A percentile compares a stretch with the other conserved stretches of the same genome.
phyloP scores from a whole-genome alignment of 2,888 invertebrate species.

The Drosophila mercatorum region DNA sequence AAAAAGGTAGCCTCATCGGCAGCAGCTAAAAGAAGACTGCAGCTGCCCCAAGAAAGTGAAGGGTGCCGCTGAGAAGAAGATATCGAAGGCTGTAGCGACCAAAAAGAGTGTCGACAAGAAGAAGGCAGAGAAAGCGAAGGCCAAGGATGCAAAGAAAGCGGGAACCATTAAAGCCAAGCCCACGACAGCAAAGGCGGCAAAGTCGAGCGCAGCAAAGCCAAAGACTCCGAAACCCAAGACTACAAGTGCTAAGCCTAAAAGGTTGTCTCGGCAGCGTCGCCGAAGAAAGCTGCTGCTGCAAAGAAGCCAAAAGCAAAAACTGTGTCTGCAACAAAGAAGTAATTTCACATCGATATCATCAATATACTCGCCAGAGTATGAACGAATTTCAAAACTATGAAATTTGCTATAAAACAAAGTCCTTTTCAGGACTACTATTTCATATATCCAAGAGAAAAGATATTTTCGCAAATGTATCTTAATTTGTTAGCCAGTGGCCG shows the following conservation, averaged over 20 bases:
- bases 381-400: slow-evolving; percentile 6
- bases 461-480: no score
- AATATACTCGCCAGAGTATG: neutral
- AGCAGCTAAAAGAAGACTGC: slow-evolving; percentile 22
- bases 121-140: slow-evolving; percentile 44
- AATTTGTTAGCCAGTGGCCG: no score
- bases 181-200: slow-evolving; percentile 31
- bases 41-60: slow-evolving; percentile 27
- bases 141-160: slow-evolving; percentile 48
- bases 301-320: slow-evolving; percentile 52
- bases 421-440: neutral
- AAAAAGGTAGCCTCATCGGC: slow-evolving; percentile 27
- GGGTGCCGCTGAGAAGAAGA: slow-evolving; percentile 38
- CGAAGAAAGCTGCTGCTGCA: slow-evolving; percentile 34
- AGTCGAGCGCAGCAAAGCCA: slow-evolving; percentile 32
- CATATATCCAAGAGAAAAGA: no score
- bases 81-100: slow-evolving; percentile 30
- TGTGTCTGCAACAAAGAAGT: slow-evolving; percentile 37
- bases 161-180: slow-evolving; percentile 48
- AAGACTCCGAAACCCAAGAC: slow-evolving; percentile 40
- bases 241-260: slow-evolving; percentile 41
- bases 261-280: slow-evolving; percentile 27
- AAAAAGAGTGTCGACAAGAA: slow-evolving; percentile 51
- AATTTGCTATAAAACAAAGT: slow-evolving; percentile 6
- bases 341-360: slow-evolving; percentile 9